phyloP scores from a whole-genome alignment of 2,113 vertebrate genomes.

The Ochotona curzoniae region DNA sequence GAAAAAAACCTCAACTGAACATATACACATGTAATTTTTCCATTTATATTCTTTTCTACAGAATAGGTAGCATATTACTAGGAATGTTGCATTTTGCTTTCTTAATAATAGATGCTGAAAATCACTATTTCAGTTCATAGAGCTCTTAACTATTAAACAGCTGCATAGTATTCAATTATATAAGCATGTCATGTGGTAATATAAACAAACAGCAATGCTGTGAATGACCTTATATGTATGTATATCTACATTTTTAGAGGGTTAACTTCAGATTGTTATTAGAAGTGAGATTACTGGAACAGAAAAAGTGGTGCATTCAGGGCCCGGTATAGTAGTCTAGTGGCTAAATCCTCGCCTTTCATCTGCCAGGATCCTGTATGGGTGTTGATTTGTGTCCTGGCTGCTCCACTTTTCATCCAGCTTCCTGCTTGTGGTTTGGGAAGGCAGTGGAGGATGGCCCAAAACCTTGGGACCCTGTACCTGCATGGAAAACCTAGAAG shows the following conservation, averaged over 20 bases:
- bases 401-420: too few species aligned
- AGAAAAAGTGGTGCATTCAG: too few species aligned
- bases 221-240: background rate
- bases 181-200: background rate
- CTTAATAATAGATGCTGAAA: background rate
- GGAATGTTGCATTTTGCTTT: conserved; percentile 34
- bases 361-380: too few species aligned
- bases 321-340: too few species aligned
- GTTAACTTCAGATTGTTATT: conserved; percentile 36
- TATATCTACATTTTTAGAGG: conserved; percentile 1
- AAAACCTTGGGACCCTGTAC: too few species aligned
- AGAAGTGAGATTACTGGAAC: background rate
- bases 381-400: too few species aligned
- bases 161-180: background rate
- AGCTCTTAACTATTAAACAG: background rate
- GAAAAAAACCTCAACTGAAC: background rate
- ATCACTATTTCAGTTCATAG: background rate
- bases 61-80: background rate
- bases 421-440: too few species aligned
- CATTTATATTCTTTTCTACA: background rate
- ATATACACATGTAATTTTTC: background rate
- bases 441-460: too few species aligned
- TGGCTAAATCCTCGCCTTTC: too few species aligned
- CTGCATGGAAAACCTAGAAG: too few species aligned
- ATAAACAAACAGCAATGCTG: background rate